These are phyloP conservation scores for Eumerus sabulonum DNA, from an alignment of 2,888 invertebrate genomes.

Conservation along the genomic window DNA sequence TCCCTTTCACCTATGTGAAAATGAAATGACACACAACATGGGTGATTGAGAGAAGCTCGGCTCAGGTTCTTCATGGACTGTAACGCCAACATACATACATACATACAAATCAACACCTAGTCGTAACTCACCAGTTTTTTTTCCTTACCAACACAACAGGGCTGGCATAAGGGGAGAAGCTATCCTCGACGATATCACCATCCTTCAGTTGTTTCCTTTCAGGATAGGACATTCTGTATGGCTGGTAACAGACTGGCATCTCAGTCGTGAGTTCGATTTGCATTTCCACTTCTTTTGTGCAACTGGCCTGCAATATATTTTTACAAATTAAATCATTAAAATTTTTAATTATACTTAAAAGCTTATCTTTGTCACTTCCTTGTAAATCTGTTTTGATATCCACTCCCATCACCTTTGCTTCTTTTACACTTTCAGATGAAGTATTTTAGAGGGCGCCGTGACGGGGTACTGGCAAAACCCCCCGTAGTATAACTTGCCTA, in stretches of 20 bases:
- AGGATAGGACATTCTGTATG: background rate
- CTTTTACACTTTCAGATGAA: too few species aligned
- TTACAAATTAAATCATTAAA: conserved; percentile 1
- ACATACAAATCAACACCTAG: conserved; percentile 10
- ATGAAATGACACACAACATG: too few species aligned
- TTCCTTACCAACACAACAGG: conserved; percentile 8
- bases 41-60: too few species aligned
- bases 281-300: conserved; percentile 16
- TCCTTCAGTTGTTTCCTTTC: background rate
- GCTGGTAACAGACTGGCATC: conserved; percentile 15
- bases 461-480: too few species aligned
- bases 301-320: conserved; percentile 1
- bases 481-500: too few species aligned
- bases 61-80: too few species aligned
- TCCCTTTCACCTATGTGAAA: too few species aligned
- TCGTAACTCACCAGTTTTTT: background rate
- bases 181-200: conserved; percentile 16
- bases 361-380: conserved; percentile 13
- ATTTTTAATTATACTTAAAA: background rate
- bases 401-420: too few species aligned
- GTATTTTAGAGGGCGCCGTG: too few species aligned
- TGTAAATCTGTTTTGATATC: conserved; percentile 3
- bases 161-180: conserved; percentile 1
- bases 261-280: conserved; percentile 18
- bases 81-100: too few species aligned